Conservation (phyloP, 2,113 vertebrate genomes). For the Podarcis raffonei region DNA sequence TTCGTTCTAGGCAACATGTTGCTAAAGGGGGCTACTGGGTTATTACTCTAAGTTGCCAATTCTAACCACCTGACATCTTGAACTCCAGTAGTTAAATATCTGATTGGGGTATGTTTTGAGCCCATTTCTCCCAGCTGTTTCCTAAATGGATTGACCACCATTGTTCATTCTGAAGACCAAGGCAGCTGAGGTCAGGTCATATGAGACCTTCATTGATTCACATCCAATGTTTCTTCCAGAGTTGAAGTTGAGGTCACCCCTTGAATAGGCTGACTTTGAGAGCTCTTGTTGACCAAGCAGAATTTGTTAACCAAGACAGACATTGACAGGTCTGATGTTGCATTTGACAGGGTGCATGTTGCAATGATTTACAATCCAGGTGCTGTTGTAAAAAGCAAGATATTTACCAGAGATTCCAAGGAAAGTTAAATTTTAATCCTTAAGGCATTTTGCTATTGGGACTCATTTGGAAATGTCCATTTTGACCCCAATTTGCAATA, state of each 20-base stretch:
- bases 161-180: slow-evolving; percentile 25
- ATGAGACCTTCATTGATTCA: slow-evolving; percentile 41
- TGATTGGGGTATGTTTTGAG: slow-evolving; percentile 4
- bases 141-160: slow-evolving; percentile 43
- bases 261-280: slow-evolving; percentile 30
- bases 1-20: background rate
- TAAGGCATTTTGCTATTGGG: slow-evolving; percentile 11
- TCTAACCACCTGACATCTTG: background rate
- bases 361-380: slow-evolving; percentile 75
- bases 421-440: slow-evolving; percentile 70
- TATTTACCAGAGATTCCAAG: slow-evolving; percentile 60
- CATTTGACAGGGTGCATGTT: slow-evolving; percentile 62
- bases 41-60: rapidly evolving
- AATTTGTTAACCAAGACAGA: slow-evolving; percentile 62
- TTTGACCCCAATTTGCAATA: background rate
- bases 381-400: slow-evolving; percentile 69
- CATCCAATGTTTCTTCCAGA: slow-evolving; percentile 50
- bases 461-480: slow-evolving; percentile 3
- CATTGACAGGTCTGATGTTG: slow-evolving; percentile 64
- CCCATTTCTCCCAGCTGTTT: slow-evolving; percentile 37
- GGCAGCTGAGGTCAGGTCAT: slow-evolving; percentile 40
- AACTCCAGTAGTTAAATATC: background rate
- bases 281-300: slow-evolving; percentile 59
- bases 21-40: slow-evolving; percentile 16
- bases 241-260: slow-evolving; percentile 72